Conservation (phyloP, 2,888 invertebrate genomes). For the Stratiomys singularior region DNA sequence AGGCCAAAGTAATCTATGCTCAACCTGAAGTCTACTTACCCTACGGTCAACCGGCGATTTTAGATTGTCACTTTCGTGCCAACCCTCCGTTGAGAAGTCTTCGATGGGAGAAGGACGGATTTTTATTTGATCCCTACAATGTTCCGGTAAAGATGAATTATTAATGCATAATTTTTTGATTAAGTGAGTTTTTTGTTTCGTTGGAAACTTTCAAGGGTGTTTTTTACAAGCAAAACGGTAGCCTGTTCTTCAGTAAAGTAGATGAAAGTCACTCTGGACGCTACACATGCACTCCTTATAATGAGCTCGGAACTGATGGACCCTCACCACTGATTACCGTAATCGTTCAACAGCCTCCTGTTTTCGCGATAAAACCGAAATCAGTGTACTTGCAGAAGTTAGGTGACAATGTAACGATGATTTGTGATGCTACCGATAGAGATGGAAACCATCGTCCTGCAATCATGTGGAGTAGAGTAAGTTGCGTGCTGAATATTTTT, state of each 20-base stretch:
- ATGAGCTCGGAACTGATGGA: conserved; percentile 86
- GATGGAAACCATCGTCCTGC: conserved; percentile 73
- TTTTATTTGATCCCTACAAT: conserved; percentile 89
- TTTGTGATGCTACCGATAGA: conserved; percentile 81
- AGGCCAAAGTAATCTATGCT: conserved; percentile 90
- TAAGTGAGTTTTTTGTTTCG: too few species aligned
- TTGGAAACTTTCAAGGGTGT: conserved; percentile 69
- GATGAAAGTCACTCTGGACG: conserved; percentile 86
- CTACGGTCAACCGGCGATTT: conserved; percentile 80
- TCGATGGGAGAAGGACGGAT: conserved; percentile 94
- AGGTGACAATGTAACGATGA: conserved; percentile 82
- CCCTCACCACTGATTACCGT: conserved; percentile 86
- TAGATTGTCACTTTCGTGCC: conserved; percentile 92
- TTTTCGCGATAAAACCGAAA: conserved; percentile 82
- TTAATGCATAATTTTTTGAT: conserved; percentile 43
- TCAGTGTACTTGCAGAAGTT: conserved; percentile 85
- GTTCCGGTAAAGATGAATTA: conserved; percentile 68
- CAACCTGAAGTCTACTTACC: conserved; percentile 87
- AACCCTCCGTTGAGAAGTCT: conserved; percentile 91
- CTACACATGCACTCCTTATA: conserved; percentile 93
- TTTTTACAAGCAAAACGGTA: conserved; percentile 85
- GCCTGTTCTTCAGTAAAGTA: conserved; percentile 84
- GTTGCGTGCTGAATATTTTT: too few species aligned
- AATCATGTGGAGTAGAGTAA: conserved; percentile 76
- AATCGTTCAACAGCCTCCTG: conserved; percentile 85